Evolutionary conservation across 2,113 vertebrate species (phyloP).

Genomic region (Hemichromis elongatus): DNA sequence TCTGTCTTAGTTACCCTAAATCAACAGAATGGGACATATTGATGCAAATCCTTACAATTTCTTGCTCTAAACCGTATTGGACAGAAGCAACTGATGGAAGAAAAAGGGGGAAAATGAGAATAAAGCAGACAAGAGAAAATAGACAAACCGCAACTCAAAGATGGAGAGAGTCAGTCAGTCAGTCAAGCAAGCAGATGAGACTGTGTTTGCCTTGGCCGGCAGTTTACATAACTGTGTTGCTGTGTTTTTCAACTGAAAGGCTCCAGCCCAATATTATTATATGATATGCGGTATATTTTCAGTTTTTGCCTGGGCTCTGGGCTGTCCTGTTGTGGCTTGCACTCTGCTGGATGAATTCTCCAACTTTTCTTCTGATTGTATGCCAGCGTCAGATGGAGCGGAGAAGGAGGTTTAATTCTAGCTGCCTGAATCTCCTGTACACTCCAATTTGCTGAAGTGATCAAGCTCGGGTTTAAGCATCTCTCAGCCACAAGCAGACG

Average conservation of each 20-base stretch:
- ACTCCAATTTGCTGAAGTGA: conserved; percentile 34
- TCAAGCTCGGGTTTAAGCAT: conserved; percentile 29
- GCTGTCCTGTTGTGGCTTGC: neutral
- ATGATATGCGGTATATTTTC: neutral
- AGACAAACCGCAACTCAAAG: neutral
- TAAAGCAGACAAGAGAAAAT: neutral
- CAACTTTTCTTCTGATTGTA: conserved; percentile 2
- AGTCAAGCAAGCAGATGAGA: conserved; percentile 10
- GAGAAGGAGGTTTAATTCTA: conserved; percentile 4
- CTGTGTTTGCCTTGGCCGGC: conserved; percentile 7
- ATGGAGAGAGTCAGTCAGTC: neutral
- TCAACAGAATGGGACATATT: conserved; percentile 34
- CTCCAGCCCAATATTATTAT: neutral
- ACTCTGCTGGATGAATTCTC: neutral
- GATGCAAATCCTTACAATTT: neutral
- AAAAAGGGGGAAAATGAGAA: neutral
- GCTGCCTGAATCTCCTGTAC: conserved; percentile 11
- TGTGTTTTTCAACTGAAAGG: neutral
- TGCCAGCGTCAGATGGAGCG: conserved; percentile 1
- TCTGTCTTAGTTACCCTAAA: conserved; percentile 26
- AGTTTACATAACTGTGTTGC: conserved; percentile 9
- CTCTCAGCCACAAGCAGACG: neutral
- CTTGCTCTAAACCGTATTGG: neutral
- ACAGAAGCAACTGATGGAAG: neutral
- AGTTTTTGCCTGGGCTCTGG: neutral